Evolutionary conservation across 2,113 vertebrate genomes (phyloP), one percentile per base, ranked within the genome.

Genomic region (Fulmarus glacialis): DNA sequence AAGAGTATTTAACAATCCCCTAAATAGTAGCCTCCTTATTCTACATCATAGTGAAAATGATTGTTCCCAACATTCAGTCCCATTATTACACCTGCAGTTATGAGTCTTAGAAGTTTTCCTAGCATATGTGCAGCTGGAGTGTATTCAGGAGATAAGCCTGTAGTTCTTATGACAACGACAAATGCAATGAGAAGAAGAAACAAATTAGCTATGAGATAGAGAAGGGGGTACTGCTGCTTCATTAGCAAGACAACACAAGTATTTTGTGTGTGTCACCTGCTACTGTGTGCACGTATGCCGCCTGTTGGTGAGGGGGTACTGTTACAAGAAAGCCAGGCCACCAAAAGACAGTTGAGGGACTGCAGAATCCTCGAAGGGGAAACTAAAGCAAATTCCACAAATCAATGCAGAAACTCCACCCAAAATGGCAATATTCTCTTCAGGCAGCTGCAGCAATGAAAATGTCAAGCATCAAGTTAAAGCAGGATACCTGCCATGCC

Each of bases 31-130:
- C 8, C 23, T 75, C 26, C 73, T 75, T 50, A 63, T 59, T 85
- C 48, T 68, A 30, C 12, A 40, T 29, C 24, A 45, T 0, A 77
- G 50, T 53, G 40, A 75, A 88, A 92, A 56, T 0, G 0, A 56
- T 0, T 56, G 15, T 60, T 89, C 45, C 83, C 45, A 77, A 66
- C 36, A 26, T 60, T 71, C 26, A 42, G 26, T 36, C 30, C 52
- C 5, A 21, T 48, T 78, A 77, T 47, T 40, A 77, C 8, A 77
- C 23, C 36, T 53, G 26, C 43, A 56, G 58, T 68, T 91, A 8
- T 0, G 13, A 56, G 47, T 74, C 32, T 30, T 18, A 30, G 3
- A 75, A 68, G 63, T 30, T 53, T 74, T 52, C 40, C 34, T 19
- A 66, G 36, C 23, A 26, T 13, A 56, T 0, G 2, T 40, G 50